Conservation (phyloP, 2,797 vertebrate genomes). For the Sylvilagus floridanus region DNA sequence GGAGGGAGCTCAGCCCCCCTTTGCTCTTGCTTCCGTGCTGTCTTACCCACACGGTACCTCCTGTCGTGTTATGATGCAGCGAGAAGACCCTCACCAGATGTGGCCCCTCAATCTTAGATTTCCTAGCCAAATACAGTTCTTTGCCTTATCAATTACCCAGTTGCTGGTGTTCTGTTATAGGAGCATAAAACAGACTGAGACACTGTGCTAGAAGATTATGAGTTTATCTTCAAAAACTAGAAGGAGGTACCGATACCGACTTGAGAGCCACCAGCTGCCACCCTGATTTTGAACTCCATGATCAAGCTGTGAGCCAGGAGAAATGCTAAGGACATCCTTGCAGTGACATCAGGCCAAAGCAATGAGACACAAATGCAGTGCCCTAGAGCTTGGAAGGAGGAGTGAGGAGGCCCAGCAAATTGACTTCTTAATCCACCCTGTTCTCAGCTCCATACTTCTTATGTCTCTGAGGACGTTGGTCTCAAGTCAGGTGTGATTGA, state of each 20-base stretch:
- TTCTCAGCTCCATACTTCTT: slow-evolving; percentile 6
- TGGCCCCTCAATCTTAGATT: neutral
- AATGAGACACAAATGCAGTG: neutral
- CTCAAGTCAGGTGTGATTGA: slow-evolving; percentile 14
- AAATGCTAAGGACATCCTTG: neutral
- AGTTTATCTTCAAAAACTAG: neutral
- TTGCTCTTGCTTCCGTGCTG: neutral
- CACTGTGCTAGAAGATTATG: neutral
- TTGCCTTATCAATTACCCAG: neutral
- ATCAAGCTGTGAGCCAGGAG: slow-evolving; percentile 28
- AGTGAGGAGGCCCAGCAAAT: neutral
- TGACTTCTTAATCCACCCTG: slow-evolving; percentile 28
- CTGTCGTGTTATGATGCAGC: neutral
- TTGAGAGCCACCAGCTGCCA: neutral
- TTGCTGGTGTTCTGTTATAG: neutral
- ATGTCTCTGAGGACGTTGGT: neutral
- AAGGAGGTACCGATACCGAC: neutral
- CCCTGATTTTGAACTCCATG: neutral
- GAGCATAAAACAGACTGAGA: neutral
- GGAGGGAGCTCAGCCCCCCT: neutral
- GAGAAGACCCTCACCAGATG: neutral
- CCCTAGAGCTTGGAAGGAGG: slow-evolving; percentile 17
- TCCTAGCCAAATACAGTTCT: neutral
- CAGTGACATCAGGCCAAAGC: neutral
- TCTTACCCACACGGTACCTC: neutral